Conservation (phyloP, 2,888 invertebrate genomes). For the Phyllotreta cruciferae region DNA sequence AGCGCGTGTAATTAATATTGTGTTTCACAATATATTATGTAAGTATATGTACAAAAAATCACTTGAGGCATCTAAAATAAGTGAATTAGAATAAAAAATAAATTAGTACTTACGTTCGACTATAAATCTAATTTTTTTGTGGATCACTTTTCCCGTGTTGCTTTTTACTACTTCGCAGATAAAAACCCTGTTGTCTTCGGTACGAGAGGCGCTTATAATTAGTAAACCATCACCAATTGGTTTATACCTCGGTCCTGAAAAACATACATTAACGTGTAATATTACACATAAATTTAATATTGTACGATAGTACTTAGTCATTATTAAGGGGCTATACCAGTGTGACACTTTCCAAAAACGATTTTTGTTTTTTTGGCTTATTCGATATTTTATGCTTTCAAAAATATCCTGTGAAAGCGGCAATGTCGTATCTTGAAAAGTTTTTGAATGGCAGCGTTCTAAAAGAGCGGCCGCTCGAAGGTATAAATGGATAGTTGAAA, state of each 20-base stretch:
- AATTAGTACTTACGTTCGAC: slow-evolving; percentile 65
- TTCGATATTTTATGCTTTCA: no score
- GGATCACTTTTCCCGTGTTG: slow-evolving; percentile 63
- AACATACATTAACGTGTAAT: slow-evolving; percentile 7
- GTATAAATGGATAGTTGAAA: no score
- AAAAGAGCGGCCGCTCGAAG: no score
- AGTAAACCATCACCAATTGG: slow-evolving; percentile 65
- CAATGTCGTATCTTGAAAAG: no score
- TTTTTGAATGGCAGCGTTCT: no score
- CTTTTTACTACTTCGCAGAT: slow-evolving; percentile 66
- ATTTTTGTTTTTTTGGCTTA: no score
- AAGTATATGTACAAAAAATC: neutral
- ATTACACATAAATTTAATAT: no score
- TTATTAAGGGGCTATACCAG: no score
- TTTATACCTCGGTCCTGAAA: slow-evolving; percentile 59
- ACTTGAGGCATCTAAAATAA: neutral
- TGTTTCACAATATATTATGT: neutral
- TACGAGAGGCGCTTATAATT: slow-evolving; percentile 64
- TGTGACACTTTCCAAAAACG: no score
- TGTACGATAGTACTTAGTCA: no score
- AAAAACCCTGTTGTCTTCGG: slow-evolving; percentile 64
- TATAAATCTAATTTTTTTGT: slow-evolving; percentile 65
- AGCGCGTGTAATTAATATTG: slow-evolving; percentile 15
- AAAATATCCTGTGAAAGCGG: no score
- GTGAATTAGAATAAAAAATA: neutral